phyloP scores from a whole-genome alignment of 2,113 vertebrate species.

The Theropithecus gelada region DNA sequence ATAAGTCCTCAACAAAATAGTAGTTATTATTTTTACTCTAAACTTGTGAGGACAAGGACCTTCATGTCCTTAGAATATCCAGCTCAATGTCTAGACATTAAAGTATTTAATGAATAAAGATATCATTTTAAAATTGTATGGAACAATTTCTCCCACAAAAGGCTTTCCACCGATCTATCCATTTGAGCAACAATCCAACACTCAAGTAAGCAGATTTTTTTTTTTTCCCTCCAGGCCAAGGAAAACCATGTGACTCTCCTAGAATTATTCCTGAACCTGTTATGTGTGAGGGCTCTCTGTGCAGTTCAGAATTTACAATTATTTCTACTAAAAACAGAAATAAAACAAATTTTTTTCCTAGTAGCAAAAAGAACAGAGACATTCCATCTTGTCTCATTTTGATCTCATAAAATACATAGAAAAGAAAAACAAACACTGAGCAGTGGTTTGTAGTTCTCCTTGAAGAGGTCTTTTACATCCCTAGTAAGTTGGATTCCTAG shows the following conservation, averaged over 20 bases:
- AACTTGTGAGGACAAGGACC: not conserved
- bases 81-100: not conserved
- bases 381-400: slow-evolving; percentile 20
- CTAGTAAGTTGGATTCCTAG: too few relatives aligned
- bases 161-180: not conserved
- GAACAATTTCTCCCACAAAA: not conserved
- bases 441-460: too few relatives aligned
- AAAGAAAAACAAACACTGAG: slow-evolving; percentile 34
- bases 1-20: not conserved
- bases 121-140: not conserved
- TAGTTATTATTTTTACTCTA: not conserved
- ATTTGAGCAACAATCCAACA: not conserved
- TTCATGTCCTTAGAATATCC: not conserved
- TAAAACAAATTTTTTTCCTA: not conserved
- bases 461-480: too few relatives aligned
- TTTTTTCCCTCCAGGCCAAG: not conserved
- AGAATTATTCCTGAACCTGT: not conserved
- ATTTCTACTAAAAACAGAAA: slow-evolving; percentile 27
- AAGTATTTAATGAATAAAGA: not conserved
- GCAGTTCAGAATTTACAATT: not conserved
- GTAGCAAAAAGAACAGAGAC: not conserved
- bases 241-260: not conserved
- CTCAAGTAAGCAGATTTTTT: slow-evolving; percentile 2
- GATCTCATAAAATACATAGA: slow-evolving; percentile 3
- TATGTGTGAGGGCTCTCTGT: not conserved